Evolutionary conservation across 2,888 invertebrate genomes (phyloP), one percentile per base, ranked within the genome.

Genomic region (Loripinus fragilis): DNA sequence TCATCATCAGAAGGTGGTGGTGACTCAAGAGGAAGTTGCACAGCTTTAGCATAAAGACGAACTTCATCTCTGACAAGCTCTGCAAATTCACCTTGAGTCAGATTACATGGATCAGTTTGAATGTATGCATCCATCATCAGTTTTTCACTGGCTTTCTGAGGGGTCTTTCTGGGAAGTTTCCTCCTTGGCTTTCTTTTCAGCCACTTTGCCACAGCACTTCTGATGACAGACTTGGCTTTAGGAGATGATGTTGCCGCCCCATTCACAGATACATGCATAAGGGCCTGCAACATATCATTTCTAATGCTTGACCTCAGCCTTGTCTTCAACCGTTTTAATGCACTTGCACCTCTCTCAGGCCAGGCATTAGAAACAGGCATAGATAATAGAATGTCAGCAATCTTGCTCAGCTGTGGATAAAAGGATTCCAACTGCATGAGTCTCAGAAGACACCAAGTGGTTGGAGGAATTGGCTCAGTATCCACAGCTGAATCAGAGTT

Each of bases 81-180:
- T 33, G 64, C 33, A 64, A 28, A 33, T 28, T 33, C 30, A 8
- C 20, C 17, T 33, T 33, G n/a, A n/a, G 33, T 64, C 64, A 33
- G 33, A 7, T 33, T 33, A 15, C 12, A n/a, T 28, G 60, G 42
- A 55, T 64, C 30, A 33, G 64, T 64, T 64, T 64, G 30, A 33
- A 38, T 35, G 20, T 23, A 17, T 60, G 71, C 41, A 71, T 55
- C 42, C 71, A 71, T 52, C 8, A 52, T 35, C 55, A 42, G 55
- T 30, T 55, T 35, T 23, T 71, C n/a, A n/a, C n/a, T n/a, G n/a
- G n/a, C n/a, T 12, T 38, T 45, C 33, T 35, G 35, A n/a, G n/a
- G n/a, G n/a, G n/a, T n/a, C n/a, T 45, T 45, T 17, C 45, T 12
- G 8, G 8, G 8, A 12, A 45, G 17, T 20, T 45, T 45, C 15